Base-by-base conservation (phyloP, 2,888 invertebrate species). In the Salticus scenicus region DNA sequence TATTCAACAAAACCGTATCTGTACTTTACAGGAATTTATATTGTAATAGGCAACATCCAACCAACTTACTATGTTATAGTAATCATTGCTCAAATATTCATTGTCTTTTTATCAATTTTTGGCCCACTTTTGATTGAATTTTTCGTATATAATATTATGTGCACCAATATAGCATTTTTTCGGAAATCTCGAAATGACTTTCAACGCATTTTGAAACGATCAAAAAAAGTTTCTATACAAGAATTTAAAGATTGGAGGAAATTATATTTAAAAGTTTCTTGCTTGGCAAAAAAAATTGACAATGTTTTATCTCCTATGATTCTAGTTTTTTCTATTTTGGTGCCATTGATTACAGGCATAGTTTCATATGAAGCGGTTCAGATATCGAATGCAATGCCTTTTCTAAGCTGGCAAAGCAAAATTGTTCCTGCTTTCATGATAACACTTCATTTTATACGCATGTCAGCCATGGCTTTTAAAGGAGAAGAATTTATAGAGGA, bases 401-500 rank as follows among this genome's bases (percentile, higher is more conserved):
- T 24, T 27, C 12, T 74, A 8, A 64, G 64, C 14, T 37, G 37
- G 28, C 37, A 74, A 37, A 17, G 14, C 2, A 74, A 64, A 74
- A 0, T 27, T 24, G 63, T 63, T 1, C 27, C 33, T 0, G 1
- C 31, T 27, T 63, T 74, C 31, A 10, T 64, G 7, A n/a, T 37
- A 1, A 2, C 27, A 8, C n/a, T 74, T 14, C 17, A 24, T 37
- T 5, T 37, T 0, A 37, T 10, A 24, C 47, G 74, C 20, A 20
- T 74, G 0, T n/a, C 37, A 33, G 2, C 20, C 10, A 7, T 74
- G 5, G 33, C 37, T 14, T 28, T 74, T 2, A 31, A 24, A 1
- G 74, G 63, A 12, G 63, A 74, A 63, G 33, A 64, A 1, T 74
- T 74, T 37, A 63, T 74, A 12, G 63, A 74, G 5, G 57, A 63